Evolutionary conservation across 2,797 vertebrate species (phyloP).

Genomic region (Semotilus atromaculatus): DNA sequence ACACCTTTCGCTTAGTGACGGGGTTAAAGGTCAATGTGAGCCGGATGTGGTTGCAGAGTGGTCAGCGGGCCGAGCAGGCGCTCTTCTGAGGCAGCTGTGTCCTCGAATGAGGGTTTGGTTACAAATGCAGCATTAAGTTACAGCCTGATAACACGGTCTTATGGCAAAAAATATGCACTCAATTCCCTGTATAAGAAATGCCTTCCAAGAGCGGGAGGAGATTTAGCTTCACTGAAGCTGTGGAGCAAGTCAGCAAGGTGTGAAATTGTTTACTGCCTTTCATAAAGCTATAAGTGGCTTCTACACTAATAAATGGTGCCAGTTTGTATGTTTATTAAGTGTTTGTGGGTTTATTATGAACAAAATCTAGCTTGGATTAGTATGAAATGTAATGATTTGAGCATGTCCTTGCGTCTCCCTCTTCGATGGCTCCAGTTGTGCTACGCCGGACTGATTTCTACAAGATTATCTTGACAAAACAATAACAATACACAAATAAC

Average conservation of each 20-base stretch:
- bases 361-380: neutral
- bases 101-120: slow-evolving; percentile 20
- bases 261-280: slow-evolving; percentile 56
- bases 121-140: slow-evolving; percentile 25
- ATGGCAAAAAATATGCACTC: slow-evolving; percentile 31
- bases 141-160: slow-evolving; percentile 36
- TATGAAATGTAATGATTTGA: neutral
- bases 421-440: slow-evolving; percentile 10
- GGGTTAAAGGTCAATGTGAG: slow-evolving; percentile 47
- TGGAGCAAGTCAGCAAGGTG: slow-evolving; percentile 33
- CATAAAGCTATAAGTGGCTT: slow-evolving; percentile 9
- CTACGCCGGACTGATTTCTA: slow-evolving; percentile 18
- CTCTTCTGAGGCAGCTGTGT: slow-evolving; percentile 40
- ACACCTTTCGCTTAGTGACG: slow-evolving; percentile 27
- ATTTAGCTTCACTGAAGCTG: slow-evolving; percentile 15
- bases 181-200: slow-evolving; percentile 5
- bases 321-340: slow-evolving; percentile 31
- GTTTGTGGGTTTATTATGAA: slow-evolving; percentile 4
- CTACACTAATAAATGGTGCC: slow-evolving; percentile 30
- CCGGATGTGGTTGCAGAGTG: slow-evolving; percentile 37
- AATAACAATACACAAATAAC: neutral
- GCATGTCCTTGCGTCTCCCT: slow-evolving; percentile 12
- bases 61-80: neutral
- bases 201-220: slow-evolving; percentile 1
- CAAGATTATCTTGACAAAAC: slow-evolving; percentile 27